These are phyloP conservation scores for Drosophila teissieri DNA, from an alignment of 1,140 invertebrate genomes.

Conservation along the genomic window DNA sequence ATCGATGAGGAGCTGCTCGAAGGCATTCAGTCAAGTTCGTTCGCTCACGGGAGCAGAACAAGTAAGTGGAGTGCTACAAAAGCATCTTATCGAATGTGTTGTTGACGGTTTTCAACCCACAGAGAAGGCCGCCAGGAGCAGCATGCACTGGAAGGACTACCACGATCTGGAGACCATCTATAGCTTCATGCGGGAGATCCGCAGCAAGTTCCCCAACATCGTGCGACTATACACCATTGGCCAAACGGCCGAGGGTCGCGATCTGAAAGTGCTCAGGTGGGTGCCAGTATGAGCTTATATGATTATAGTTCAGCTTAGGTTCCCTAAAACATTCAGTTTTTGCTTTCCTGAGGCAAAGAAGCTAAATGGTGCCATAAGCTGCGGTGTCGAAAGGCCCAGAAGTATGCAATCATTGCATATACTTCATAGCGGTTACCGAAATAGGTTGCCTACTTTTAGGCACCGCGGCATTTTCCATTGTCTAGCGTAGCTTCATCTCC, in stretches of 20 bases:
- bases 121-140: conserved; percentile 69
- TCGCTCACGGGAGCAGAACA: conserved; percentile 30
- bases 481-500: neutral
- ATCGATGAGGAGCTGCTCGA: conserved; percentile 84
- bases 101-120: neutral
- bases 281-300: conserved; percentile 7
- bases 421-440: neutral
- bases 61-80: conserved; percentile 44
- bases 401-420: neutral
- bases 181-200: conserved; percentile 89
- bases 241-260: conserved; percentile 89
- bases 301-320: no score
- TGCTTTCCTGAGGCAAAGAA: no score
- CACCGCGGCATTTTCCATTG: neutral
- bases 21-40: conserved; percentile 32
- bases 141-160: conserved; percentile 90
- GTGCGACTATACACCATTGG: conserved; percentile 89
- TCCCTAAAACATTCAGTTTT: no score
- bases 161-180: conserved; percentile 88
- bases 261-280: conserved; percentile 87
- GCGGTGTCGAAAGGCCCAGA: neutral
- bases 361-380: no score
- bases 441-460: neutral
- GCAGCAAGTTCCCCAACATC: conserved; percentile 87
- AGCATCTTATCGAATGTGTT: neutral